Evolutionary conservation across 2,888 invertebrate species (phyloP).

Genomic region (Hipparchia sbordonii): DNA sequence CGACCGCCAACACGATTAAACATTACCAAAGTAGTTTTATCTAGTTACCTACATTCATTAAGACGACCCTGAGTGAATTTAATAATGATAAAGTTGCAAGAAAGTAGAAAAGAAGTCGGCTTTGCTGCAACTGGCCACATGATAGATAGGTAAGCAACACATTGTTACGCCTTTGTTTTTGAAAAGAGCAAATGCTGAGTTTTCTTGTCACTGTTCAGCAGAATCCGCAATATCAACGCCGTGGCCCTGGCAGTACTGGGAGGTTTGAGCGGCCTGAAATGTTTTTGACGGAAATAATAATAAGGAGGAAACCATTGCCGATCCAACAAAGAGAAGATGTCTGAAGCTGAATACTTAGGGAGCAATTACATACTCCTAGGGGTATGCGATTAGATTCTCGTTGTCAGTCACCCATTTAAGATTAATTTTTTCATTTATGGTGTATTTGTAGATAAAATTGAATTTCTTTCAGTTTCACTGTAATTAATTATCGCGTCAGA

Average conservation of each 20-base stretch:
- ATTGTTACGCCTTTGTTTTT: too few relatives aligned
- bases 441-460: constrained; percentile 3
- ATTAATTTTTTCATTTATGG: not conserved
- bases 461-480: not conserved
- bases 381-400: not conserved
- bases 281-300: constrained; percentile 65
- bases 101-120: too few relatives aligned
- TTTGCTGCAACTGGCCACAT: too few relatives aligned
- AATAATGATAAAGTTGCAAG: too few relatives aligned
- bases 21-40: too few relatives aligned
- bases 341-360: constrained; percentile 60
- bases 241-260: constrained; percentile 22
- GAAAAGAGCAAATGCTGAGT: too few relatives aligned
- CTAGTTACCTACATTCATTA: too few relatives aligned
- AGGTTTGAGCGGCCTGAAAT: constrained; percentile 46
- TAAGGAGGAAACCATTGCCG: constrained; percentile 54
- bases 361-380: constrained; percentile 53
- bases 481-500: not conserved
- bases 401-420: not conserved
- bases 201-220: too few relatives aligned
- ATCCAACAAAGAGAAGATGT: constrained; percentile 61
- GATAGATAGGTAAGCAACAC: too few relatives aligned
- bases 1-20: too few relatives aligned
- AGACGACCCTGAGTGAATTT: too few relatives aligned
- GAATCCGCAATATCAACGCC: too few relatives aligned